Conservation (phyloP, 2,113 vertebrate species). For the Lipophrys pholis region DNA sequence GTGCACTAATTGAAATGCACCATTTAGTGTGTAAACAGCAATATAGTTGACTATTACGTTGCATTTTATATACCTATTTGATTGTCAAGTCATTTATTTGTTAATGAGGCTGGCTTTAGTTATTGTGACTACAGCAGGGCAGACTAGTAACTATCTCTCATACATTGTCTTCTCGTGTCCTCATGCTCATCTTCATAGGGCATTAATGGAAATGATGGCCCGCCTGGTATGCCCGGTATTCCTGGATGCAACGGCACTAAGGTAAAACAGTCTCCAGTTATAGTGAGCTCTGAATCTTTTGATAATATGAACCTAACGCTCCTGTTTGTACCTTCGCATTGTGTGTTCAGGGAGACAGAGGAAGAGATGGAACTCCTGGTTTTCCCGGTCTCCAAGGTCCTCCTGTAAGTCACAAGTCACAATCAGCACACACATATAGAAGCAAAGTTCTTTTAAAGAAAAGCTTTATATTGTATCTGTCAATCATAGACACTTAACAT, state of each 20-base stretch:
- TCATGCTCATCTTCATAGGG: slow-evolving; percentile 79
- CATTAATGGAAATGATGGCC: slow-evolving; percentile 95
- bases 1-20: no score
- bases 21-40: no score
- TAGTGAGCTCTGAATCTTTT: neutral
- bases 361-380: slow-evolving; percentile 87
- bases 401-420: slow-evolving; percentile 84
- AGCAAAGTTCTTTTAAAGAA: neutral
- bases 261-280: slow-evolving; percentile 73
- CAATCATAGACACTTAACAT: neutral
- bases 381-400: slow-evolving; percentile 87
- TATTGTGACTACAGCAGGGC: no score
- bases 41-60: no score
- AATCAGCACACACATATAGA: neutral
- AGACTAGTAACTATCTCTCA: no score
- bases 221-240: slow-evolving; percentile 90
- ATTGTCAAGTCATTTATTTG: no score
- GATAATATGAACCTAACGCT: neutral
- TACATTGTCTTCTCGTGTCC: neutral
- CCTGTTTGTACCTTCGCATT: slow-evolving; percentile 9
- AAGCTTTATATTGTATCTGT: neutral
- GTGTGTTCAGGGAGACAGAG: slow-evolving; percentile 89
- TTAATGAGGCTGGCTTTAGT: no score
- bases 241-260: slow-evolving; percentile 99
- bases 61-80: no score